A percentile compares a stretch with the other conserved stretches of the same genome.
Conservation (phyloP, 2,797 vertebrate genomes). For the Vultur gryphus region DNA sequence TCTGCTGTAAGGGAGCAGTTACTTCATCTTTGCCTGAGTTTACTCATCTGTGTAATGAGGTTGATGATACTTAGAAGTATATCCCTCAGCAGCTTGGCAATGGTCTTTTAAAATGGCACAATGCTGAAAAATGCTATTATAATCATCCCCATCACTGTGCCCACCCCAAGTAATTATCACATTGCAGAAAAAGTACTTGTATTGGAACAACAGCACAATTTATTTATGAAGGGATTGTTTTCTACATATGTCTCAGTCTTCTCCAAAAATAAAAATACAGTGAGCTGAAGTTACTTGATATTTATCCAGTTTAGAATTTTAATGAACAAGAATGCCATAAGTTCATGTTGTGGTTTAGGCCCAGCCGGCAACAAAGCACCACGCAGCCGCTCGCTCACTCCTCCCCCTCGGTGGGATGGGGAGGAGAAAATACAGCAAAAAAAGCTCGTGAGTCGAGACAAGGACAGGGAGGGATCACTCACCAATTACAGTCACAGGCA, state of each 20-base stretch:
- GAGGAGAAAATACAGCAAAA: too few relatives aligned
- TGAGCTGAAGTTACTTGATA: conserved; percentile 12
- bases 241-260: conserved; percentile 14
- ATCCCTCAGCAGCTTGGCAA: neutral
- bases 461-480: too few relatives aligned
- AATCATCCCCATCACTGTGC: neutral
- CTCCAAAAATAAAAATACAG: conserved; percentile 34
- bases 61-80: neutral
- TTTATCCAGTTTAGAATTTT: conserved; percentile 42
- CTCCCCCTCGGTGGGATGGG: too few relatives aligned
- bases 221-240: conserved; percentile 43
- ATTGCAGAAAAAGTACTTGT: neutral
- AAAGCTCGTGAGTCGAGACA: too few relatives aligned
- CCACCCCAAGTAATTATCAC: neutral
- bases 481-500: too few relatives aligned
- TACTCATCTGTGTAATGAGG: neutral
- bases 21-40: neutral
- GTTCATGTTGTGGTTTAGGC: neutral
- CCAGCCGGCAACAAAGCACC: too few relatives aligned
- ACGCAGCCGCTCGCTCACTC: too few relatives aligned
- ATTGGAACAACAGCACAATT: neutral
- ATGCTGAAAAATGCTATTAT: neutral
- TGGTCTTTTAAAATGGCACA: neutral
- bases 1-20: neutral
- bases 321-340: neutral